Percentiles rank a stretch among this genome's conserved stretches.
Conservation (phyloP, 1,140 invertebrate genomes). For the Musca vetustissima region DNA sequence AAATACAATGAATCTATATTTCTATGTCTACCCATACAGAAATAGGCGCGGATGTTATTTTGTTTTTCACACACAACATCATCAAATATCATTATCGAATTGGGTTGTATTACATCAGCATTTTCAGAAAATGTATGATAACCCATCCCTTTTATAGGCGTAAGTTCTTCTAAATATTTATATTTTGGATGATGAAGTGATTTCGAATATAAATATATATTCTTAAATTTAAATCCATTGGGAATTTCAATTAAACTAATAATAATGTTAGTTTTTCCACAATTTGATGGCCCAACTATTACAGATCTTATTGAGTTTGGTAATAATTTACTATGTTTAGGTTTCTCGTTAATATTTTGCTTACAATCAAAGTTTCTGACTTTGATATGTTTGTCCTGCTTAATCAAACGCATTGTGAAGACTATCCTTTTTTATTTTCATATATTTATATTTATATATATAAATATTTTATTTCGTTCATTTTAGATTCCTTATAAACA, state of each 20-base stretch:
- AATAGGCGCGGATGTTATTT: slow-evolving; percentile 43
- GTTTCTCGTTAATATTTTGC: not conserved
- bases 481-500: too few species aligned
- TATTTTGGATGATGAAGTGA: slow-evolving; percentile 45
- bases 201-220: slow-evolving; percentile 46
- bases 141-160: slow-evolving; percentile 28
- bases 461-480: too few species aligned
- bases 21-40: slow-evolving; percentile 48
- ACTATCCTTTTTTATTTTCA: not conserved
- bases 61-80: slow-evolving; percentile 48
- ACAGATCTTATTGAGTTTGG: slow-evolving; percentile 39
- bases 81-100: slow-evolving; percentile 53
- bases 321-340: slow-evolving; percentile 38
- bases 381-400: slow-evolving; percentile 29
- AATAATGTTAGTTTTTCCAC: slow-evolving; percentile 49
- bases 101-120: slow-evolving; percentile 21
- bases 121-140: too few species aligned
- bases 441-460: too few species aligned
- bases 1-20: slow-evolving; percentile 52
- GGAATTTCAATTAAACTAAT: slow-evolving; percentile 44
- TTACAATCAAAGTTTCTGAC: slow-evolving; percentile 28
- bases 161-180: slow-evolving; percentile 32
- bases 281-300: slow-evolving; percentile 44
- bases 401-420: slow-evolving; percentile 32
- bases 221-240: slow-evolving; percentile 50